A percentile compares a stretch with the other conserved stretches of the same genome.
phyloP scores from a whole-genome alignment of 2,113 vertebrate genomes.

The Baryphthengus martii region DNA sequence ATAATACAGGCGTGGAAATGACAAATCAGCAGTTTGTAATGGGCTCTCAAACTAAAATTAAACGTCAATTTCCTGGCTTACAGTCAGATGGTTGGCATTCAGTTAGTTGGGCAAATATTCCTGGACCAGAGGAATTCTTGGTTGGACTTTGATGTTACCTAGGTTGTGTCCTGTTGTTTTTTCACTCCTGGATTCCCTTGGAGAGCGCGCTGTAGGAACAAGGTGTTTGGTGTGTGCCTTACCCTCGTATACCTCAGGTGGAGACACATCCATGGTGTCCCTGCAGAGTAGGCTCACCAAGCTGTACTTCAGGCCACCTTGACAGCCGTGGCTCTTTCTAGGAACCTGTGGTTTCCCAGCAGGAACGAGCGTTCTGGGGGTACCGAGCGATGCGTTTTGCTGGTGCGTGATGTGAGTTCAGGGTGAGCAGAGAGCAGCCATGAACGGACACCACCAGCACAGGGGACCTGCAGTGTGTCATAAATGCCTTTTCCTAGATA shows the following conservation, averaged over 20 bases:
- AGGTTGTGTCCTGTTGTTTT: background rate
- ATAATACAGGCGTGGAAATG: background rate
- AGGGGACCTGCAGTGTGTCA: background rate
- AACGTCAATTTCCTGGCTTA: background rate
- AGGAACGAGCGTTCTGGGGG: accelerated
- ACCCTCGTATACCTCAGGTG: accelerated
- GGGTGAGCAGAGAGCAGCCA: background rate
- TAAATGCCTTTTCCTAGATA: background rate
- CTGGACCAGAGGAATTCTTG: background rate
- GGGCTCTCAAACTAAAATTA: conserved; percentile 29
- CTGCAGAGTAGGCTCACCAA: background rate
- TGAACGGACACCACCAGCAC: background rate
- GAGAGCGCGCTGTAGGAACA: accelerated
- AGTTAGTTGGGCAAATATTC: background rate
- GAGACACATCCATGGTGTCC: accelerated
- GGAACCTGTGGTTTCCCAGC: background rate
- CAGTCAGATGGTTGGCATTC: background rate
- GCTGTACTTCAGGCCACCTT: background rate
- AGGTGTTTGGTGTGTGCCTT: accelerated
- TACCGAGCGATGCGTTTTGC: accelerated
- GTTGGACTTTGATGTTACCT: accelerated
- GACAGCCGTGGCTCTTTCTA: background rate
- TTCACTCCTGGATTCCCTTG: background rate
- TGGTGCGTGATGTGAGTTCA: background rate
- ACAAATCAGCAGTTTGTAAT: conserved; percentile 33